A percentile compares a stretch with the other conserved stretches of the same genome.
phyloP scores from a whole-genome alignment of 2,888 invertebrate species.

The Nomada ruficornis region DNA sequence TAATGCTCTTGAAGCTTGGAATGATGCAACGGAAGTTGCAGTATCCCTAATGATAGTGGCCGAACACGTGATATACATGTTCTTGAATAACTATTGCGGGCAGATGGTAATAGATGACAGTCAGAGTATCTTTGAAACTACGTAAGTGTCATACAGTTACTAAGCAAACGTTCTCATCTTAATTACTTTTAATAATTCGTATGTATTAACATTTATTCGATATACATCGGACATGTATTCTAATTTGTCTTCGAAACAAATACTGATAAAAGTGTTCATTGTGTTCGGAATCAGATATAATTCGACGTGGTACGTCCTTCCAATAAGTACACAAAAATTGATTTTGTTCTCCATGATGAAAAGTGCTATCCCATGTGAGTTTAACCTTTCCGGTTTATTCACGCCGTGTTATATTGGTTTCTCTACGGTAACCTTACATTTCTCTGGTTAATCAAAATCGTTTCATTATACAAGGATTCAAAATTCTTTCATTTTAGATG shows the following conservation, averaged over 20 bases:
- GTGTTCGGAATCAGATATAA: neutral
- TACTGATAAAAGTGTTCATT: no score
- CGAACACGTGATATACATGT: neutral
- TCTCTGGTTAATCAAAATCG: neutral
- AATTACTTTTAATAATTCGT: no score
- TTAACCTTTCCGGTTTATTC: constrained; percentile 5
- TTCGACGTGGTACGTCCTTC: constrained; percentile 9
- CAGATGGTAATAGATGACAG: neutral
- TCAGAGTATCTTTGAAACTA: neutral
- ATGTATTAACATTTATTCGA: no score
- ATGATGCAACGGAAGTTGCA: no score
- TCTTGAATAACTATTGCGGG: constrained; percentile 15
- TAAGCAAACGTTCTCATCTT: no score
- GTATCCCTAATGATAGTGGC: neutral
- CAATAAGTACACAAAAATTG: constrained; percentile 3
- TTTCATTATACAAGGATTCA: neutral
- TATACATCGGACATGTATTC: no score
- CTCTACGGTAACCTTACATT: neutral
- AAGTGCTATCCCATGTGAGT: neutral
- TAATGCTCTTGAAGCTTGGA: no score
- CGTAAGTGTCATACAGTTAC: neutral
- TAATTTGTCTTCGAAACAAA: no score
- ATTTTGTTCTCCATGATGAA: constrained; percentile 12
- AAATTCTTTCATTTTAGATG: neutral
- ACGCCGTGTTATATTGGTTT: constrained; percentile 21